Base-by-base conservation (phyloP, 2,888 invertebrate species). In the Xylophagus ater region DNA sequence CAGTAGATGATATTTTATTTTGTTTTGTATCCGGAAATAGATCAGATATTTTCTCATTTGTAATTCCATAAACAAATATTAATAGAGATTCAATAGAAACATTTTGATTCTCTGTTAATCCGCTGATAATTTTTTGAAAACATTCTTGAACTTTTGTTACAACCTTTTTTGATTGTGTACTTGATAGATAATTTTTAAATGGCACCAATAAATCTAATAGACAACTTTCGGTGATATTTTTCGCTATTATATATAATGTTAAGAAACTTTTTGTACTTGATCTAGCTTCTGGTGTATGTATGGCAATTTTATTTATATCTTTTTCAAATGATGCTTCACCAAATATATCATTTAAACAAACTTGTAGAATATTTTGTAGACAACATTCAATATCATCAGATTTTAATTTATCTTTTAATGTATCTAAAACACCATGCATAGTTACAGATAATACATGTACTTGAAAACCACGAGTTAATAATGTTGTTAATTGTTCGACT, bases 401-500 rank as follows among this genome's bases (percentile, higher is more conserved):
- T 58, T 78, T 71, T 43, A 92, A 76, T n/a, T 71, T 63, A 0
- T 71, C 66, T 54, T 78, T 80, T 38, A 93, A 59, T 18, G 78
- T 74, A 40, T 76, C 76, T 35, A 97, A 64, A 4, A 97, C 75
- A 0, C 81, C 74, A 56, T 94, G 88, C 14, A 90, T 73, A 0
- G 94, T 92, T 44, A 80, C 90, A 3, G 85, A 84, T 37, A 97
- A 67, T 0, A 97, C 94, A 54, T 97, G 96, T 2, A 89, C 78
- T 70, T 94, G 93, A 58, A 85, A 97, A 9, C 97, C 97, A 56
- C 81, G 75, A 0, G 79, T 86, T 37, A 97, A 68, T 14, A 88
- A 65, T 4, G 81, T 67, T 23, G 79, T 78, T 59, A 97, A 74
- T 62, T 93, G 90, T 43, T 76, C 76, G 9, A 96, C 61, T 15